Percentiles rank a stretch among this genome's conserved stretches.
These are phyloP conservation scores for Tetragonula clypearis DNA, from an alignment of 1,140 invertebrate genomes.

Conservation along the genomic window DNA sequence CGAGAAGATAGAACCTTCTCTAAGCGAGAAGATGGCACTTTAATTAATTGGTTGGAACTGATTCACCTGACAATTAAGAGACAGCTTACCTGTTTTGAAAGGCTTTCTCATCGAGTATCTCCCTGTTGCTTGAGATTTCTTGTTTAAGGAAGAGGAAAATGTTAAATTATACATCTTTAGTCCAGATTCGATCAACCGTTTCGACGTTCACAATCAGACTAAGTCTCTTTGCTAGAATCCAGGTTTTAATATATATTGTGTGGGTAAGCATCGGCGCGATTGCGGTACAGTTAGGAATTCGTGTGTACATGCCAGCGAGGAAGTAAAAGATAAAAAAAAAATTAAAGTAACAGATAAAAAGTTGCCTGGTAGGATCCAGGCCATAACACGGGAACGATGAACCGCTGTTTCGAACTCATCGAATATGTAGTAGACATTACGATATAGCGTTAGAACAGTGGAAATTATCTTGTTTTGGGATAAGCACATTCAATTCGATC, in stretches of 20 bases:
- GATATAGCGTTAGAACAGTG: constrained; percentile 36
- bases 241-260: constrained; percentile 68
- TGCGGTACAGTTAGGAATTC: constrained; percentile 72
- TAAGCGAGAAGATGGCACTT: no score
- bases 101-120: accelerated
- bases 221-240: constrained; percentile 43
- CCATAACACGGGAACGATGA: constrained; percentile 15
- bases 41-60: neutral
- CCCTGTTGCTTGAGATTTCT: neutral
- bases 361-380: constrained; percentile 20
- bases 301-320: constrained; percentile 42
- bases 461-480: constrained; percentile 2
- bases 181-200: neutral
- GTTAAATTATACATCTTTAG: neutral
- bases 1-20: neutral
- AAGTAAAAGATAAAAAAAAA: neutral
- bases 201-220: constrained; percentile 53
- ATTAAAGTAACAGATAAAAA: constrained; percentile 21
- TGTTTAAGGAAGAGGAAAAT: no score
- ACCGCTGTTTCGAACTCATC: constrained; percentile 37
- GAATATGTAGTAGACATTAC: constrained; percentile 47
- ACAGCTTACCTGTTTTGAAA: neutral
- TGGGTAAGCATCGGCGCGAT: constrained; percentile 55
- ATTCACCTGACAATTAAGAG: neutral
- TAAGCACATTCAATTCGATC: neutral